These are phyloP conservation scores for Parotia lawesii DNA, from an alignment of 2,113 vertebrate genomes.

Conservation along the genomic window DNA sequence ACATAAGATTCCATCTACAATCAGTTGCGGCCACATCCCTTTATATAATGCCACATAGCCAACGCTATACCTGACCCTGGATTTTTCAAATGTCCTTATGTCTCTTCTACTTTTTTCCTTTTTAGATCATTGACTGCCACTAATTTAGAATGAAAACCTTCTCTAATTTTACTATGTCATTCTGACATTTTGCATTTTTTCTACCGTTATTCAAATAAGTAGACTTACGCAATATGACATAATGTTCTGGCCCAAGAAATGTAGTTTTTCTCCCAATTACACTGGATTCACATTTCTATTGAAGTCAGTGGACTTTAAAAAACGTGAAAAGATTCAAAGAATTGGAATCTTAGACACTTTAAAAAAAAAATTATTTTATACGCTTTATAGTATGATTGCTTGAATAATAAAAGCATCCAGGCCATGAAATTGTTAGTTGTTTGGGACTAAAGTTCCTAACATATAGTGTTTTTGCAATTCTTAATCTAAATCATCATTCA, in stretches of 20 bases:
- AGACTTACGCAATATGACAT: not conserved
- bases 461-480: not conserved
- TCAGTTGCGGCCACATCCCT: not conserved
- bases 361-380: not conserved
- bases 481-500: not conserved
- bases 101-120: not conserved
- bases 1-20: not conserved
- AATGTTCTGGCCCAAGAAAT: not conserved
- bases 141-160: not conserved
- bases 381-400: accelerated
- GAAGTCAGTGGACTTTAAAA: not conserved
- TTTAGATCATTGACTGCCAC: not conserved
- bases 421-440: not conserved
- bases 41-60: not conserved
- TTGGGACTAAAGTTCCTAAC: not conserved
- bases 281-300: not conserved
- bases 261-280: not conserved
- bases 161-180: not conserved
- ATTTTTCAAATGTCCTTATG: not conserved
- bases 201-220: not conserved
- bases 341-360: not conserved
- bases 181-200: not conserved
- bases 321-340: not conserved
- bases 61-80: not conserved
- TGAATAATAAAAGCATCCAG: not conserved